phyloP scores from a whole-genome alignment of 2,113 vertebrate species.

The Zosterops japonicus region DNA sequence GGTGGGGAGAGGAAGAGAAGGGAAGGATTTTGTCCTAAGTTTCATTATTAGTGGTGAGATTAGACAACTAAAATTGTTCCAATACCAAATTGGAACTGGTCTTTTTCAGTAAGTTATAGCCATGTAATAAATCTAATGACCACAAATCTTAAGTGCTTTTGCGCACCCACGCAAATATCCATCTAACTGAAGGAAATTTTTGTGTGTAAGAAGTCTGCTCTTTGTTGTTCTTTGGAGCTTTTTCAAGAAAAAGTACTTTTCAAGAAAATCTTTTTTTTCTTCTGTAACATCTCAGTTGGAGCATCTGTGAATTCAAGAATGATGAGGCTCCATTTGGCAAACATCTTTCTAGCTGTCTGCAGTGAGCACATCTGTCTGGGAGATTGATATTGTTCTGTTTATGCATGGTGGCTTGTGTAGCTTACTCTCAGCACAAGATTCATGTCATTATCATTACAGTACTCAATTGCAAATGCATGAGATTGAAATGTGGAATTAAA shows the following conservation, averaged over 20 bases:
- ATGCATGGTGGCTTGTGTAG: not conserved
- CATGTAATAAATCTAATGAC: not conserved
- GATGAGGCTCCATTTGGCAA: not conserved
- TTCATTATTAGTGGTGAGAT: not conserved
- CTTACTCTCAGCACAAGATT: not conserved
- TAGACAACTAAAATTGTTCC: not conserved
- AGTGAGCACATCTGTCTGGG: not conserved
- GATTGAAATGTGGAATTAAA: not conserved
- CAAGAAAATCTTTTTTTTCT: not conserved
- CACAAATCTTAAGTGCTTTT: not conserved
- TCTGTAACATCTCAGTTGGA: not conserved
- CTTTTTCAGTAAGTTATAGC: not conserved
- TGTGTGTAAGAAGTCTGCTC: not conserved
- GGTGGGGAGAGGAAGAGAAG: not conserved
- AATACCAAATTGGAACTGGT: not conserved
- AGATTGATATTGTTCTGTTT: not conserved
- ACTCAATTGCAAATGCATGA: not conserved
- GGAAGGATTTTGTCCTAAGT: not conserved
- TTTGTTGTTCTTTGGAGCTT: not conserved
- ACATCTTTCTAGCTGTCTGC: not conserved
- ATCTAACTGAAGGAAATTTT: not conserved
- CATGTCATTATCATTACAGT: not conserved
- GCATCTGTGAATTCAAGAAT: not conserved
- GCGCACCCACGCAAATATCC: not conserved
- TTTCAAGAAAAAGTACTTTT: not conserved